These are phyloP conservation scores for Oreonectes daqikongensis DNA, from an alignment of 2,797 vertebrate genomes.

Conservation along the genomic window DNA sequence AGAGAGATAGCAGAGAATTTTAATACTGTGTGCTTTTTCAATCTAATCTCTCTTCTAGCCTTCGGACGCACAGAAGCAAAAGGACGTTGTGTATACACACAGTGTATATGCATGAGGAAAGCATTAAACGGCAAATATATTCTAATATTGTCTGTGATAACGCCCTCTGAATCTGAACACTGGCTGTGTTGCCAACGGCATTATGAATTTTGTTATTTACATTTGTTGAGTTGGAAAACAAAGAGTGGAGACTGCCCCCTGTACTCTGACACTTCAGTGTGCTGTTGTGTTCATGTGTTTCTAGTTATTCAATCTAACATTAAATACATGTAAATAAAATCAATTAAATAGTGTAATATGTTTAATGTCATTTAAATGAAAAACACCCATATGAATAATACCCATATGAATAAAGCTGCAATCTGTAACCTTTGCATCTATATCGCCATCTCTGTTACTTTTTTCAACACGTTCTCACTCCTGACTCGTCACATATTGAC, in stretches of 20 bases:
- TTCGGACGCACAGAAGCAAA: constrained; percentile 18
- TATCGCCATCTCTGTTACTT: too few relatives aligned
- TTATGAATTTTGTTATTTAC: constrained; percentile 35
- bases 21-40: constrained; percentile 12
- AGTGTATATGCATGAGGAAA: constrained; percentile 24
- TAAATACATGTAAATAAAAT: too few relatives aligned
- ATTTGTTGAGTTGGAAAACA: constrained; percentile 4
- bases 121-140: constrained; percentile 50
- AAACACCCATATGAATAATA: too few relatives aligned
- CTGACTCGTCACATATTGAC: too few relatives aligned
- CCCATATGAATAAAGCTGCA: too few relatives aligned
- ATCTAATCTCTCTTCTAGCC: constrained; percentile 31
- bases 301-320: too few relatives aligned
- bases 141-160: constrained; percentile 39
- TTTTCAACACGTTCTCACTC: too few relatives aligned
- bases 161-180: constrained; percentile 8
- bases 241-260: neutral
- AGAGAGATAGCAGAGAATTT: constrained; percentile 36
- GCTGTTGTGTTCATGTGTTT: too few relatives aligned
- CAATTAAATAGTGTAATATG: too few relatives aligned
- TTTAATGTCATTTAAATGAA: too few relatives aligned
- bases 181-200: neutral
- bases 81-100: constrained; percentile 25
- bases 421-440: too few relatives aligned
- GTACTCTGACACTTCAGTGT: neutral